Conservation (phyloP, 2,113 vertebrate species). For the Balaeniceps rex region DNA sequence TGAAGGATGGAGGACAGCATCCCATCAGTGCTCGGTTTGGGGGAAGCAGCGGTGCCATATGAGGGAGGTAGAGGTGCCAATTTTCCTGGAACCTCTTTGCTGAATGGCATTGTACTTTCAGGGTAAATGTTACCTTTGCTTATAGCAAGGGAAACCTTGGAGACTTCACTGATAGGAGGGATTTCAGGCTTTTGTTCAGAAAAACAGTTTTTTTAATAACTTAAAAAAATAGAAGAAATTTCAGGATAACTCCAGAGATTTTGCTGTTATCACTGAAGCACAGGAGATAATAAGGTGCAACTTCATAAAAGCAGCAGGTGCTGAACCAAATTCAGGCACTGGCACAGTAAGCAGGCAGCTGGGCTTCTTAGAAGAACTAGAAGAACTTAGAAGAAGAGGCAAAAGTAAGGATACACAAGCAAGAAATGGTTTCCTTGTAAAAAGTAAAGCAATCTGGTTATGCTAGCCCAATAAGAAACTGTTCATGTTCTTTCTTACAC, state of each 20-base stretch:
- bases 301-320: not conserved
- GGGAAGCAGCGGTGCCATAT: not conserved
- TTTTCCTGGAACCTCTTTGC: not conserved
- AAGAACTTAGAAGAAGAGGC: not conserved
- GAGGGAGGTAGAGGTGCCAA: not conserved
- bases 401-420: not conserved
- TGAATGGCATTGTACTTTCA: not conserved
- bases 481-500: not conserved
- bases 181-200: not conserved
- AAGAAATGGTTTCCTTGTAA: not conserved
- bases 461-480: not conserved
- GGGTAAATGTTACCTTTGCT: not conserved
- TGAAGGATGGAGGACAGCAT: not conserved
- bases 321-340: not conserved
- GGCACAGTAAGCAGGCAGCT: not conserved
- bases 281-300: not conserved
- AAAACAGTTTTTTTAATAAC: not conserved
- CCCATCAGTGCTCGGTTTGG: not conserved
- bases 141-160: not conserved
- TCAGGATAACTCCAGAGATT: not conserved
- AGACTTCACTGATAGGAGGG: not conserved
- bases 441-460: not conserved
- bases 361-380: no score
- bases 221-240: not conserved
- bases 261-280: not conserved